Percentiles rank a stretch among this genome's conserved stretches.
Evolutionary conservation across 2,113 vertebrate species (phyloP).

Genomic region (Poecilia latipinna): DNA sequence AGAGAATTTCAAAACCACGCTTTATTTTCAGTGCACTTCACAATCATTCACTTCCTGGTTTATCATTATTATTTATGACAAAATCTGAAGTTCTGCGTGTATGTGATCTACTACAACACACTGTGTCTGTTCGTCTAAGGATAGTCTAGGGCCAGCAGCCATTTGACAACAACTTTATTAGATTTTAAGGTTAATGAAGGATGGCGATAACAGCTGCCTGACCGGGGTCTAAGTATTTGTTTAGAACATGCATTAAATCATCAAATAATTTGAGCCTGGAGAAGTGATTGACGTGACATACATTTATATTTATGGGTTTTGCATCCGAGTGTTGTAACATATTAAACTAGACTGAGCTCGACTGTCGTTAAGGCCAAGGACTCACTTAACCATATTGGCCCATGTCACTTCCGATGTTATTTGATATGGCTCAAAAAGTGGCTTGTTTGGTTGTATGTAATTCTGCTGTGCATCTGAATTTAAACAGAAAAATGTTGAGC

Average conservation of each 20-base stretch:
- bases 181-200: not conserved
- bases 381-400: not conserved
- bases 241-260: not conserved
- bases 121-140: too few relatives aligned
- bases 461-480: not conserved
- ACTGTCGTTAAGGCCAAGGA: not conserved
- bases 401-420: not conserved
- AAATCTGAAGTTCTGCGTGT: too few relatives aligned
- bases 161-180: not conserved
- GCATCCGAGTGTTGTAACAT: not conserved
- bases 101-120: too few relatives aligned
- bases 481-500: not conserved
- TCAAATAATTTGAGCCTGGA: not conserved
- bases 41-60: too few relatives aligned
- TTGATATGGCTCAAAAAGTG: not conserved
- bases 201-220: not conserved
- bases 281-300: not conserved
- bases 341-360: too few relatives aligned
- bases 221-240: not conserved
- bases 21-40: too few relatives aligned
- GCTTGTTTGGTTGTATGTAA: not conserved
- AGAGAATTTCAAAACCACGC: too few relatives aligned
- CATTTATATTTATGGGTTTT: not conserved
- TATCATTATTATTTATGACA: too few relatives aligned
- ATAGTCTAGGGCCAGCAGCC: not conserved